phyloP scores from a whole-genome alignment of 2,888 invertebrate genomes.

The Itoplectis maculator region DNA sequence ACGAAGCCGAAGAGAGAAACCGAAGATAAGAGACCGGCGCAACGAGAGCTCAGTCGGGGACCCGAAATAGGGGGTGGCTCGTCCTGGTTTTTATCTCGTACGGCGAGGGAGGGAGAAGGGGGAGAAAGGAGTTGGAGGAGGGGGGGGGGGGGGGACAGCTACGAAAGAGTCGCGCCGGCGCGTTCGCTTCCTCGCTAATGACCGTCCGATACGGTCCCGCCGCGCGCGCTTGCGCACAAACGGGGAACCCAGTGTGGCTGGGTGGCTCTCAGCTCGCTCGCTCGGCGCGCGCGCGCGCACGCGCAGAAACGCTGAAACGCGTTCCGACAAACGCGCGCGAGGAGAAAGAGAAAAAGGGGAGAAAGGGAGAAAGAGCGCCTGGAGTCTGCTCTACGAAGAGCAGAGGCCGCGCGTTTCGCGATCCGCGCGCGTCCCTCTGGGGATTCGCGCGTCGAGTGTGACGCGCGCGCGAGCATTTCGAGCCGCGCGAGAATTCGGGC shows the following conservation, averaged over 20 bases:
- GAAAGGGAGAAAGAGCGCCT: too few species aligned
- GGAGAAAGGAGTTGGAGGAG: too few species aligned
- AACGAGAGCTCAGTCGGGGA: constrained; percentile 41
- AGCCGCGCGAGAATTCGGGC: neutral
- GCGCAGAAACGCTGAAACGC: neutral
- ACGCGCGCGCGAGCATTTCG: neutral
- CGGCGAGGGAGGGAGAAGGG: too few species aligned
- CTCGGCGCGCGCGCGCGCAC: constrained; percentile 38
- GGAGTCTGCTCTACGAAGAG: too few species aligned
- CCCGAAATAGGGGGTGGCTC: constrained; percentile 77
- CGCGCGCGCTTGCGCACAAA: neutral
- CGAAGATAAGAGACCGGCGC: constrained; percentile 39
- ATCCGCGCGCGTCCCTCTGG: constrained; percentile 1
- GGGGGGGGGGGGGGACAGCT: neutral
- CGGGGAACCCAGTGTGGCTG: too few species aligned
- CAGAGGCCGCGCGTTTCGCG: neutral
- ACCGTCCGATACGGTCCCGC: constrained; percentile 77
- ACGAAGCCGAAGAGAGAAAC: constrained; percentile 15
- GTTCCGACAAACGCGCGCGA: constrained; percentile 67
- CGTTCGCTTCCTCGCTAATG: constrained; percentile 80
- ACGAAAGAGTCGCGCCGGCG: constrained; percentile 26
- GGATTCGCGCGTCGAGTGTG: neutral
- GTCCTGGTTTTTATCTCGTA: constrained; percentile 80
- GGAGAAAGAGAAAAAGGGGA: neutral
- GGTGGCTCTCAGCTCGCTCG: constrained; percentile 59